Base-by-base conservation (phyloP, 35 echinoderm and acorn worm genomes). In the Hemicentrotus pulcherrimus region DNA sequence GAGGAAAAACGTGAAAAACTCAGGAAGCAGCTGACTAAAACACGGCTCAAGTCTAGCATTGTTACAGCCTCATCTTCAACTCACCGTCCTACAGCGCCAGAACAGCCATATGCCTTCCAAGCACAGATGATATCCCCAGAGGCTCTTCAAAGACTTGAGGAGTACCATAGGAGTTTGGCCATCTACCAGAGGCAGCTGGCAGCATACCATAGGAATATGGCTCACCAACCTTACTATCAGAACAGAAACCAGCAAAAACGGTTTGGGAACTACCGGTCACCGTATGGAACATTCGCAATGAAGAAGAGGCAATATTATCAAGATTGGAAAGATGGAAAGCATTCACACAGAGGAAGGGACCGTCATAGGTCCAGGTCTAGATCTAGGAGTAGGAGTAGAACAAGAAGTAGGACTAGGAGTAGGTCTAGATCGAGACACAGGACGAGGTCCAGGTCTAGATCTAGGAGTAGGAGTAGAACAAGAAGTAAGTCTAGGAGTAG, bases 41-140 rank as follows among this genome's bases (percentile, higher is more conserved):
- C 94, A 0, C 86, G 96, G 46, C 96, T 96, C 0, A 96, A 94
- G 94, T 96, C 96, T 24, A 94, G 94, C 86, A 87, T 96, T 28
- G 32, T 41, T 18, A 16, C 46, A 22, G 46, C 94, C 4, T 90
- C 88, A 0, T 90, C 88, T 32, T 90, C 88, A 16, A 45, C 31
- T 47, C 45, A 13, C 48, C 91, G 91, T 55, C 91, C 91, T 22
- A 93, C 45, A 9, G 19, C 47, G 2, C 91, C 91, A 4, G 91
- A 93, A 31, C 32, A 58, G 9, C 91, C 91, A 58, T 48, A 93
- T 46, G 7, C 91, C 91, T 22, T 50, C 91, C 91, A 93, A 58
- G 31, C 91, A 0, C 91, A 93, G 48, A 24, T 93, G 32, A 50
- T 93, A 31, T 93, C 91, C 16, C 91, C 91, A 18, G 91, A 93